Evolutionary conservation across 2,888 invertebrate genomes (phyloP).

Genomic region (Cactoblastis cactorum): DNA sequence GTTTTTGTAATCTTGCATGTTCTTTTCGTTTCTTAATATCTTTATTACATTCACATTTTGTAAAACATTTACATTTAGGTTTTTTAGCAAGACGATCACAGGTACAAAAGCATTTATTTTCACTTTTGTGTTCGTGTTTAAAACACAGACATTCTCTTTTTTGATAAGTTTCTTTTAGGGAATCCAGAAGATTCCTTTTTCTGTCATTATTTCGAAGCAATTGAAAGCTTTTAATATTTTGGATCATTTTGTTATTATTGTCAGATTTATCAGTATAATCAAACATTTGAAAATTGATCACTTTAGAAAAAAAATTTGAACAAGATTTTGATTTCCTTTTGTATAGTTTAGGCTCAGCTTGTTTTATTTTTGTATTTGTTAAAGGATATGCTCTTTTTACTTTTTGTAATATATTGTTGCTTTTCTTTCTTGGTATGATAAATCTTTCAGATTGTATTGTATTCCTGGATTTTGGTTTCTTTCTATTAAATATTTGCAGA

Average conservation of each 20-base stretch:
- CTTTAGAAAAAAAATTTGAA: too few relatives aligned
- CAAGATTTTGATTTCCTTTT: not conserved
- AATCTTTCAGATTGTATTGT: not conserved
- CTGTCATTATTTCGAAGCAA: too few relatives aligned
- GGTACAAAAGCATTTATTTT: not conserved
- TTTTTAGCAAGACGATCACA: too few relatives aligned
- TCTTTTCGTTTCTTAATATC: not conserved
- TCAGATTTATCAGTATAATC: too few relatives aligned
- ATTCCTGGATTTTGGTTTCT: not conserved
- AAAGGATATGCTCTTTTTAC: not conserved
- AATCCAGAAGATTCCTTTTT: too few relatives aligned
- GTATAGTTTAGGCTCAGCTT: not conserved
- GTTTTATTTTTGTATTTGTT: not conserved
- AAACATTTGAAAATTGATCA: too few relatives aligned
- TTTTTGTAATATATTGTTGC: not conserved
- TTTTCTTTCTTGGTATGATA: not conserved
- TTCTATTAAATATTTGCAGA: not conserved
- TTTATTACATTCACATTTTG: not conserved
- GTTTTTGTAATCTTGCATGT: not conserved
- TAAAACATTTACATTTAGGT: not conserved
- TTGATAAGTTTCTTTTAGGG: not conserved
- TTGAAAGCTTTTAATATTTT: too few relatives aligned
- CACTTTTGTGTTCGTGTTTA: not conserved
- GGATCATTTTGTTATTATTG: too few relatives aligned
- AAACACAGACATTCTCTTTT: not conserved